Evolutionary conservation across 2,113 vertebrate genomes (phyloP).

Genomic region (Chaetorhynchus papuensis): DNA sequence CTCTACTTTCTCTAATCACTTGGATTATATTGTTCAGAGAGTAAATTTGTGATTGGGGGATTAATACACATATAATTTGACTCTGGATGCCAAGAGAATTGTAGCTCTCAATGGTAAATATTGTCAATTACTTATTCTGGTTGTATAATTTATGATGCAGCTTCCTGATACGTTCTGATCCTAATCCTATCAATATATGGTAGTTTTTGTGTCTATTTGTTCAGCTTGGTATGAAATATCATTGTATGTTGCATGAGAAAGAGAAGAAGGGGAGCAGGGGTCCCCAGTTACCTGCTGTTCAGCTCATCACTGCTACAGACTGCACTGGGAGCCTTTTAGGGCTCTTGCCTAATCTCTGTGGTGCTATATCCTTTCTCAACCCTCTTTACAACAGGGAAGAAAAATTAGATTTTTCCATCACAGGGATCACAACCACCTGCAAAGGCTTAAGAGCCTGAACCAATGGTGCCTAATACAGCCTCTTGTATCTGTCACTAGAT

Average conservation of each 20-base stretch:
- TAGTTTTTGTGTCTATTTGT: slow-evolving; percentile 9
- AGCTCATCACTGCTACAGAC: neutral
- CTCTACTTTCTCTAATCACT: slow-evolving; percentile 56
- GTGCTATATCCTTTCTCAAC: slow-evolving; percentile 43
- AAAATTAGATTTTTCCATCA: slow-evolving; percentile 50
- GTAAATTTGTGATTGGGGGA: slow-evolving; percentile 39
- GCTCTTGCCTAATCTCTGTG: slow-evolving; percentile 20
- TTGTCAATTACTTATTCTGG: slow-evolving; percentile 21
- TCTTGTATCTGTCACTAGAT: neutral
- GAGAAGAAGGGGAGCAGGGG: neutral
- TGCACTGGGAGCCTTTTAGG: neutral
- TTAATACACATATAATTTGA: slow-evolving; percentile 58
- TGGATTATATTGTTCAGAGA: slow-evolving; percentile 51
- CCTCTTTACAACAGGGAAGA: slow-evolving; percentile 27
- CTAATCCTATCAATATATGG: slow-evolving; percentile 10
- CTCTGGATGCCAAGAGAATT: slow-evolving; percentile 54
- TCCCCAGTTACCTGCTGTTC: neutral
- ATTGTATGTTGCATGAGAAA: neutral
- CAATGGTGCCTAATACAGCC: neutral
- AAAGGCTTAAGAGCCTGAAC: slow-evolving; percentile 48
- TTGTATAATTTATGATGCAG: neutral
- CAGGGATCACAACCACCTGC: slow-evolving; percentile 45
- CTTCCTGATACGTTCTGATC: slow-evolving; percentile 6
- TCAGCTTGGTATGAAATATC: neutral
- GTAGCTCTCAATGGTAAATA: slow-evolving; percentile 39